Percentiles rank a stretch among this genome's conserved stretches.
These are phyloP conservation scores for Dorcus hopei DNA, from an alignment of 2,888 invertebrate species.

Conservation along the genomic window DNA sequence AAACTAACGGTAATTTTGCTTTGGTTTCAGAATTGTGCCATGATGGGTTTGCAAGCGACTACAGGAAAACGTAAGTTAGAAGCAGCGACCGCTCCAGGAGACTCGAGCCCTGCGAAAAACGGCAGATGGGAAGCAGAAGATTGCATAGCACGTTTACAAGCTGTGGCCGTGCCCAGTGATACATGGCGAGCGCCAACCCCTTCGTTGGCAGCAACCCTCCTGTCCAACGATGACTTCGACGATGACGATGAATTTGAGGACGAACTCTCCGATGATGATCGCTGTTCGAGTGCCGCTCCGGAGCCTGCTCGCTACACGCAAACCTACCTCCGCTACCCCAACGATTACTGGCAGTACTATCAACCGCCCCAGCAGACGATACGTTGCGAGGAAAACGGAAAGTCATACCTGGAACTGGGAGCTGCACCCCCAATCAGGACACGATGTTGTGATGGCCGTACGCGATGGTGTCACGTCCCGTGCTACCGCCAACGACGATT, in stretches of 20 bases:
- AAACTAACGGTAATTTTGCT: not conserved
- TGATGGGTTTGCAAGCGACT: constrained; percentile 74
- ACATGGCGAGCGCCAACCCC: constrained; percentile 53
- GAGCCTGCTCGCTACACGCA: constrained; percentile 28
- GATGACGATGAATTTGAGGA: constrained; percentile 60
- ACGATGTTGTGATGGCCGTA: constrained; percentile 48
- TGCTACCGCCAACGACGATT: constrained; percentile 83
- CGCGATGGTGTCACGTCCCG: constrained; percentile 72
- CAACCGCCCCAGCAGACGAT: constrained; percentile 73
- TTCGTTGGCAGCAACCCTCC: constrained; percentile 44
- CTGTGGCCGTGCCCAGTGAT: constrained; percentile 66
- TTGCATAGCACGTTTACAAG: constrained; percentile 66
- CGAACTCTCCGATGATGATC: constrained; percentile 56
- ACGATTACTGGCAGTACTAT: constrained; percentile 50
- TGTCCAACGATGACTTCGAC: constrained; percentile 51
- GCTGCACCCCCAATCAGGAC: constrained; percentile 52
- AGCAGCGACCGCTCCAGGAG: constrained; percentile 47
- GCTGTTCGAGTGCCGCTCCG: constrained; percentile 54
- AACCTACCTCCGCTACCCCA: constrained; percentile 47
- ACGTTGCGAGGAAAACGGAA: constrained; percentile 84
- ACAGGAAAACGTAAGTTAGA: constrained; percentile 68
- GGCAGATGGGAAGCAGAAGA: constrained; percentile 57
- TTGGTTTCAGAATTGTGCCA: constrained; percentile 55
- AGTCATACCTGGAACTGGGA: constrained; percentile 84
- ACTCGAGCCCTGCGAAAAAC: constrained; percentile 55